phyloP scores from a whole-genome alignment of 2,888 invertebrate species.

The Lithophane socia region DNA sequence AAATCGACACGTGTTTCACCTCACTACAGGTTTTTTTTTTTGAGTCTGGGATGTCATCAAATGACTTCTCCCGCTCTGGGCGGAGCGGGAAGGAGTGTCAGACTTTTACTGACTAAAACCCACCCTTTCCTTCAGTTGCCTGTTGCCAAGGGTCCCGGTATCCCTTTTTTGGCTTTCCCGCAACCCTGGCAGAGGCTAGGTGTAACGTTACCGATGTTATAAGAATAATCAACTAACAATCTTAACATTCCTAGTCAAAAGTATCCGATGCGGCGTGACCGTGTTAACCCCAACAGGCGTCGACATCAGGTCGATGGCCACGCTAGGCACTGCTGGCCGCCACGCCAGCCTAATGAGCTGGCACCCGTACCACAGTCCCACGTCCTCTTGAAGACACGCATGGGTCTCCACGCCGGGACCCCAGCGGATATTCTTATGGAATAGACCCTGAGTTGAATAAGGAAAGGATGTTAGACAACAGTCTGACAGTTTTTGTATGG shows the following conservation, averaged over 20 bases:
- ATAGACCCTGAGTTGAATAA: slow-evolving; percentile 83
- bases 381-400: slow-evolving; percentile 83
- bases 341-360: slow-evolving; percentile 86
- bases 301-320: slow-evolving; percentile 75
- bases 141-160: too few relatives aligned
- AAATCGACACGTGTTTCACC: too few relatives aligned
- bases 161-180: too few relatives aligned
- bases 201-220: not conserved
- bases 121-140: too few relatives aligned
- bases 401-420: slow-evolving; percentile 90
- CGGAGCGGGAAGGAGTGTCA: too few relatives aligned
- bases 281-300: slow-evolving; percentile 63
- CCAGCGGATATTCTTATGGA: slow-evolving; percentile 87
- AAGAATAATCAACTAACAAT: slow-evolving; percentile 66
- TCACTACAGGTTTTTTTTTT: too few relatives aligned
- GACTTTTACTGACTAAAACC: too few relatives aligned
- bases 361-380: slow-evolving; percentile 89
- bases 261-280: slow-evolving; percentile 72
- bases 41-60: too few relatives aligned
- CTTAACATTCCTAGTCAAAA: slow-evolving; percentile 65
- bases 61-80: too few relatives aligned
- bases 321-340: slow-evolving; percentile 73
- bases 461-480: not conserved
- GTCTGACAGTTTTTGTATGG: not conserved
- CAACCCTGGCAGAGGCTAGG: not conserved